A percentile compares a stretch with the other conserved stretches of the same genome.
These are phyloP conservation scores for Parauchenoglanis punctatus DNA, from an alignment of 2,797 vertebrate species.

Conservation along the genomic window DNA sequence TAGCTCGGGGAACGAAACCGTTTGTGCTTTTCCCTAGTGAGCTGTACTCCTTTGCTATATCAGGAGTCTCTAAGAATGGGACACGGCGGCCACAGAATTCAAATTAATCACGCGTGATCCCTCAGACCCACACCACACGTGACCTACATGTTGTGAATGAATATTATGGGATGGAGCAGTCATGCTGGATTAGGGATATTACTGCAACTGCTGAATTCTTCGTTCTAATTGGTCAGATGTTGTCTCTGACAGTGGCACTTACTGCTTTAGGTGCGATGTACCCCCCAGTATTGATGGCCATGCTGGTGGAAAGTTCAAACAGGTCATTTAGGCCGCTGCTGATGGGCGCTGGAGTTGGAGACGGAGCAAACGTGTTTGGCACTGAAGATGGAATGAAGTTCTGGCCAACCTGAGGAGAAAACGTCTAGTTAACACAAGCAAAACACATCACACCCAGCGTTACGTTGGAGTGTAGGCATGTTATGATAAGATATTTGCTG, in stretches of 20 bases:
- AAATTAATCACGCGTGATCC: background rate
- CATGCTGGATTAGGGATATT: background rate
- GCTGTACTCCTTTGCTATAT: background rate
- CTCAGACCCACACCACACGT: background rate
- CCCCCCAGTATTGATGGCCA: constrained; percentile 91
- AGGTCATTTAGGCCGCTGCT: constrained; percentile 94
- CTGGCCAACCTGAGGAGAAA: constrained; percentile 85
- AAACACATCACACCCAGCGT: background rate
- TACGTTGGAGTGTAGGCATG: background rate
- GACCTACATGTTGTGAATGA: background rate
- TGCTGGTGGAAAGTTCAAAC: constrained; percentile 93
- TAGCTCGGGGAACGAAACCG: background rate
- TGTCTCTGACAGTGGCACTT: constrained; percentile 65
- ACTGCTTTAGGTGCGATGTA: constrained; percentile 87
- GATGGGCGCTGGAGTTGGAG: constrained; percentile 90
- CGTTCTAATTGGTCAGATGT: background rate
- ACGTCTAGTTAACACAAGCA: background rate
- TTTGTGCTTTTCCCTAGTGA: background rate
- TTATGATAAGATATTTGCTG: background rate
- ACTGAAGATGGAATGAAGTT: constrained; percentile 95
- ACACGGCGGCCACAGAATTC: background rate
- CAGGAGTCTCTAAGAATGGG: background rate
- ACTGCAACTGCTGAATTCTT: background rate
- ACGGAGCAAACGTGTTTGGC: constrained; percentile 94
- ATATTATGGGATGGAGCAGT: background rate